Evolutionary conservation across 2,113 vertebrate species (phyloP).

Genomic region (Arizona elegans): DNA sequence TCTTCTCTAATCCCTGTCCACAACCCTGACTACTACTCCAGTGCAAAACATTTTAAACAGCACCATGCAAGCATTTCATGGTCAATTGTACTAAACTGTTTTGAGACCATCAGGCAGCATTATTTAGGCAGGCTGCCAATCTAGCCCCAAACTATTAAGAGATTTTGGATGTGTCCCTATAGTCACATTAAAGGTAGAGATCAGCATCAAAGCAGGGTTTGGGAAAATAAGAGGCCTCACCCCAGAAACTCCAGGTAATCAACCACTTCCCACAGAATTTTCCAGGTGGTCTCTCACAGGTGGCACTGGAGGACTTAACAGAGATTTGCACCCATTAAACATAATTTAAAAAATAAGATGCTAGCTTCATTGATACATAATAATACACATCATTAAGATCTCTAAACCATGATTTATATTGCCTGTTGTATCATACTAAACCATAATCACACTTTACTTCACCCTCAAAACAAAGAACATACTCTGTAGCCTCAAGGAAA

Average conservation of each 20-base stretch:
- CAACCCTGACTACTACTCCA: background rate
- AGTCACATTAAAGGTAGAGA: background rate
- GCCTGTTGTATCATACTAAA: background rate
- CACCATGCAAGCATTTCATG: background rate
- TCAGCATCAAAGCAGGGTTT: background rate
- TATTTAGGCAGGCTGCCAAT: background rate
- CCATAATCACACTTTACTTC: background rate
- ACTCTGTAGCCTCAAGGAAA: background rate
- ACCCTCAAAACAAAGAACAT: background rate
- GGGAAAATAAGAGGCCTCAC: background rate
- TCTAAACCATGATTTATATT: background rate
- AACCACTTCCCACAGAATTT: background rate
- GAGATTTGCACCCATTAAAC: background rate
- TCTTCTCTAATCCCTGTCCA: background rate
- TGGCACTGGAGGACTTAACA: background rate
- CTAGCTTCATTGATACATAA: background rate
- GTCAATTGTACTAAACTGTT: background rate
- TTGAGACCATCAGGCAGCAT: background rate
- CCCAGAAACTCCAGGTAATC: background rate
- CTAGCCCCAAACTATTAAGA: background rate
- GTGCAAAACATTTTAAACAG: background rate
- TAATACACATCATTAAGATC: background rate
- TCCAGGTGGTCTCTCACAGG: background rate
- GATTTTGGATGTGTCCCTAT: background rate
- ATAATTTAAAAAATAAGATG: background rate